A percentile compares a stretch with the other conserved stretches of the same genome.
phyloP scores from a whole-genome alignment of 2,797 vertebrate species.

The Lerista edwardsae region DNA sequence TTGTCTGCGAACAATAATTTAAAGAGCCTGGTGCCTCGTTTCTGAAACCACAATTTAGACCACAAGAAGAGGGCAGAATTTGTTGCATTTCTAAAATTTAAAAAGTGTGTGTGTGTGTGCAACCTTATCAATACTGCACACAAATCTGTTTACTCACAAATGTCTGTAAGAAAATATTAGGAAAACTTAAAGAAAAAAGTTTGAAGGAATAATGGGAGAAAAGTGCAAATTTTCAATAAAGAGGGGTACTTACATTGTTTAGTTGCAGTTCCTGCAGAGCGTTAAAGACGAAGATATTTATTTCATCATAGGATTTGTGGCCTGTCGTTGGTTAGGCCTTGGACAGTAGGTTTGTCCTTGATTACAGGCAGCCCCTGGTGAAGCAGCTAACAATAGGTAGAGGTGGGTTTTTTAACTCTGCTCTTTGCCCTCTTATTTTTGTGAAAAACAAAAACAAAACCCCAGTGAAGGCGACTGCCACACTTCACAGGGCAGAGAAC shows the following conservation, averaged over 20 bases:
- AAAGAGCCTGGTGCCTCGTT: slow-evolving; percentile 16
- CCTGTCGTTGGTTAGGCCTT: too few relatives aligned
- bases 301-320: too few relatives aligned
- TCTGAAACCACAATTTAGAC: slow-evolving; percentile 48
- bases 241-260: too few relatives aligned
- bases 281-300: background rate
- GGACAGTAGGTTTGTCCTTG: too few relatives aligned
- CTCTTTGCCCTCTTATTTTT: too few relatives aligned
- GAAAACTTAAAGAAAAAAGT: background rate
- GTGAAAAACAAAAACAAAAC: too few relatives aligned
- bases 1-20: slow-evolving; percentile 27
- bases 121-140: background rate
- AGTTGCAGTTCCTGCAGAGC: background rate
- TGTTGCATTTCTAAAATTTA: background rate
- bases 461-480: too few relatives aligned
- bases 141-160: background rate
- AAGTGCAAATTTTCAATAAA: background rate
- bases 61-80: background rate
- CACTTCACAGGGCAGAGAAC: too few relatives aligned
- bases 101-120: too few relatives aligned
- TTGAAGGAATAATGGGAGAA: background rate
- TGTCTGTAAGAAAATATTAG: background rate
- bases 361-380: too few relatives aligned
- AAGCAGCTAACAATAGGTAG: too few relatives aligned
- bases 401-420: too few relatives aligned